phyloP scores from a whole-genome alignment of 2,113 vertebrate species.

The Callionymus lyra region DNA sequence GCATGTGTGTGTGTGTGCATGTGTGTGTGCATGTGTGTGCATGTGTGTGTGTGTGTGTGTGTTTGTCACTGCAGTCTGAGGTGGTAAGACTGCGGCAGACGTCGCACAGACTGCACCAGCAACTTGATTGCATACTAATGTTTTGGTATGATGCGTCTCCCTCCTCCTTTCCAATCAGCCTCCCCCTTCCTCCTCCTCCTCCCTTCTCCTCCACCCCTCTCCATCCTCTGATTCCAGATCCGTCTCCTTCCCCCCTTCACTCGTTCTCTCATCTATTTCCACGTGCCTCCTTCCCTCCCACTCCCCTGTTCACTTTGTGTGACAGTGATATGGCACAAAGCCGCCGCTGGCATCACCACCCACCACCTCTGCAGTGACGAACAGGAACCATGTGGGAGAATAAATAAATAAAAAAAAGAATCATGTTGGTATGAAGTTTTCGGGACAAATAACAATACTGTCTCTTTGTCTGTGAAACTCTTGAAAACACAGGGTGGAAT shows the following conservation, averaged over 20 bases:
- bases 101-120: constrained; percentile 35
- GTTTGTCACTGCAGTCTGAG: constrained; percentile 33
- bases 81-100: constrained; percentile 35
- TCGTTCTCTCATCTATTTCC: constrained; percentile 27
- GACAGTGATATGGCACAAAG: constrained; percentile 34
- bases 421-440: neutral
- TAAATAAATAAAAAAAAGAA: too few relatives aligned
- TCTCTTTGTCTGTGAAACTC: too few relatives aligned
- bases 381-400: constrained; percentile 1
- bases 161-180: constrained; percentile 12
- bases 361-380: constrained; percentile 31
- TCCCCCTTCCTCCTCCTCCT: constrained; percentile 2
- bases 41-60: constrained; percentile 14
- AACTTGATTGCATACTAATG: constrained; percentile 55
- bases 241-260: constrained; percentile 1
- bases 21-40: constrained; percentile 8
- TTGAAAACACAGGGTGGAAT: too few relatives aligned
- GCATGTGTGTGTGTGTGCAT: constrained; percentile 7
- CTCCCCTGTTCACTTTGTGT: constrained; percentile 24
- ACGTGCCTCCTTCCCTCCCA: constrained; percentile 16
- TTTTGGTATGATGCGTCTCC: constrained; percentile 39
- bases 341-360: constrained; percentile 28
- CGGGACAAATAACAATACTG: too few relatives aligned
- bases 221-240: too few relatives aligned
- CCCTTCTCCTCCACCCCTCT: constrained; percentile 1